phyloP scores from a whole-genome alignment of 1,140 invertebrate genomes.

The Lanistes nyassanus region DNA sequence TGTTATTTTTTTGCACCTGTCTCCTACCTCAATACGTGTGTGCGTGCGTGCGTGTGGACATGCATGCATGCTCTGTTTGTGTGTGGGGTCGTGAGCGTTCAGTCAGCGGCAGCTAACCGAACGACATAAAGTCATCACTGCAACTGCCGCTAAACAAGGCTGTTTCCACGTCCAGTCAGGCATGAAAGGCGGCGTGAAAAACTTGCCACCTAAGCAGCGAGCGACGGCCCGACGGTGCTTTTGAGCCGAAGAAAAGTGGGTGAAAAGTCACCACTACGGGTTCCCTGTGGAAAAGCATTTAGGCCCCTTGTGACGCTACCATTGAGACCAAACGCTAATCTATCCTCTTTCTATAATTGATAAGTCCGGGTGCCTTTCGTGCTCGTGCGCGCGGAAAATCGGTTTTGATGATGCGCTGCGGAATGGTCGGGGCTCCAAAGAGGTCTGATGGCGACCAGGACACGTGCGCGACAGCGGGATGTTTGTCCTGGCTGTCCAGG shows the following conservation, averaged over 20 bases:
- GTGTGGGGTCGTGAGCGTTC: not conserved
- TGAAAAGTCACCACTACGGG: not conserved
- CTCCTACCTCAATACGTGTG: not conserved
- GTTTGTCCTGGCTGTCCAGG: too few species aligned
- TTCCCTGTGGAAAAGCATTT: not conserved
- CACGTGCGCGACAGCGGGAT: too few species aligned
- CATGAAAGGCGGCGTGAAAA: conserved; percentile 20
- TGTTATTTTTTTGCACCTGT: too few species aligned
- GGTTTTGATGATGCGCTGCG: conserved; percentile 21
- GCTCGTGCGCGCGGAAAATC: conserved; percentile 15
- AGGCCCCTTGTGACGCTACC: not conserved
- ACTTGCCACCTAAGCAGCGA: not conserved
- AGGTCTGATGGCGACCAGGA: too few species aligned
- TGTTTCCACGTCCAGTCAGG: conserved; percentile 8
- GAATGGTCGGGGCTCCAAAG: too few species aligned
- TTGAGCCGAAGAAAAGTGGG: not conserved
- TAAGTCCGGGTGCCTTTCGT: conserved; percentile 20
- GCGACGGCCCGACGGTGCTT: not conserved
- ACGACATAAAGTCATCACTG: conserved; percentile 7
- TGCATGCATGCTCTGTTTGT: not conserved
- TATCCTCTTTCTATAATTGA: conserved; percentile 11
- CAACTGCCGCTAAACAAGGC: not conserved
- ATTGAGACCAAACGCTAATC: conserved; percentile 12
- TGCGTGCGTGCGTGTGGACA: conserved; percentile 8
- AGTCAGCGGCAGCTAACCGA: not conserved